These are phyloP conservation scores for Eristalis intricaria DNA, from an alignment of 2,888 invertebrate species.

Conservation along the genomic window DNA sequence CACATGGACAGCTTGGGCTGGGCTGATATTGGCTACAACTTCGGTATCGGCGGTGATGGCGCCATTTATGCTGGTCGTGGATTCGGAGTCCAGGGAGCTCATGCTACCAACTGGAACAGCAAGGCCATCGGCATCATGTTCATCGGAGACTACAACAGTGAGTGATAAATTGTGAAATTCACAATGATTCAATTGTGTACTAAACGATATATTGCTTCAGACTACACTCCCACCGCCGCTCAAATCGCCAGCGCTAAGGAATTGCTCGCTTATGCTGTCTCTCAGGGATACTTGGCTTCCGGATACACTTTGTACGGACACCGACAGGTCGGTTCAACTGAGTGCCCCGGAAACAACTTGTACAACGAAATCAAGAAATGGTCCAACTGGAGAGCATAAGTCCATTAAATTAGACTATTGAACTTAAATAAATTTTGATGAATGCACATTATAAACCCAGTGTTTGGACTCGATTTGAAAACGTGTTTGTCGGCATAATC, in stretches of 20 bases:
- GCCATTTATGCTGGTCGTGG: constrained; percentile 79
- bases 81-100: constrained; percentile 77
- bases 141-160: constrained; percentile 74
- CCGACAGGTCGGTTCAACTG: constrained; percentile 77
- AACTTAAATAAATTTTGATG: neutral
- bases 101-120: constrained; percentile 77
- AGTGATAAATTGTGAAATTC: neutral
- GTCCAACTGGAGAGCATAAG: constrained; percentile 76
- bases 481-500: too few relatives aligned
- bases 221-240: constrained; percentile 72
- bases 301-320: constrained; percentile 77
- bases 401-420: neutral
- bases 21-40: constrained; percentile 79
- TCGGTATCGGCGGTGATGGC: constrained; percentile 78
- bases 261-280: constrained; percentile 75
- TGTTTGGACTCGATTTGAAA: too few relatives aligned
- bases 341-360: constrained; percentile 78
- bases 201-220: constrained; percentile 46
- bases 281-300: constrained; percentile 75
- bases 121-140: constrained; percentile 78
- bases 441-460: constrained; percentile 72
- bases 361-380: constrained; percentile 77
- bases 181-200: neutral
- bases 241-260: constrained; percentile 75
- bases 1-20: constrained; percentile 78